Conservation (phyloP, 64 coral and sea anemone genomes). For the Catalaphyllia jardinei region DNA sequence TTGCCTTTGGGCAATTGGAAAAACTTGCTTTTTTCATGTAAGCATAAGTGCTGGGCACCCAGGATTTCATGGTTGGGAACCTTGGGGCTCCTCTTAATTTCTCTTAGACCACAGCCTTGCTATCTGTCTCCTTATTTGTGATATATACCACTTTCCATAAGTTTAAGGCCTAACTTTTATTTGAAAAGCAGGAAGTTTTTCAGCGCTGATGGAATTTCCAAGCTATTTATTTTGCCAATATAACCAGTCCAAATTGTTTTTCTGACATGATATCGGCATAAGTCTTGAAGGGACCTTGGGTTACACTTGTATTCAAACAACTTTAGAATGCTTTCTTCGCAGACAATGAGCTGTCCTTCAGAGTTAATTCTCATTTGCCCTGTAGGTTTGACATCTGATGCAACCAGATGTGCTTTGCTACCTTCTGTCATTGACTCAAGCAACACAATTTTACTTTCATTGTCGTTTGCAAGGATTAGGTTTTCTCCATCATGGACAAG, state of each 20-base stretch:
- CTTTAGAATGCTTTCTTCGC: slow-evolving; percentile 51
- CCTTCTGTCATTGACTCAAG: slow-evolving; percentile 57
- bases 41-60: too few species aligned
- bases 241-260: slow-evolving; percentile 14
- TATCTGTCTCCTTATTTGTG: not conserved
- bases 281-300: slow-evolving; percentile 19
- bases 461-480: slow-evolving; percentile 48
- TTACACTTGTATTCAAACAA: slow-evolving; percentile 61
- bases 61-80: too few species aligned
- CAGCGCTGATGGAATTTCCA: slow-evolving; percentile 40
- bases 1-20: too few species aligned
- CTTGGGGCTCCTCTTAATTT: too few species aligned
- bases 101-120: too few species aligned
- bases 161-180: not conserved
- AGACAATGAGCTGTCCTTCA: slow-evolving; percentile 74
- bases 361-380: slow-evolving; percentile 41
- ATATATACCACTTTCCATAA: not conserved
- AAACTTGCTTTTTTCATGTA: too few species aligned
- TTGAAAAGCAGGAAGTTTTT: slow-evolving; percentile 70
- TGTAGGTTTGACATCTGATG: slow-evolving; percentile 23
- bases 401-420: slow-evolving; percentile 64
- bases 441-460: slow-evolving; percentile 43
- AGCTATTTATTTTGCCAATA: slow-evolving; percentile 1
- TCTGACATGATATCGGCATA: slow-evolving; percentile 47
- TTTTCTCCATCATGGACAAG: slow-evolving; percentile 76